Conservation (phyloP, 2,113 vertebrate species). For the Formicarius rufipectus region DNA sequence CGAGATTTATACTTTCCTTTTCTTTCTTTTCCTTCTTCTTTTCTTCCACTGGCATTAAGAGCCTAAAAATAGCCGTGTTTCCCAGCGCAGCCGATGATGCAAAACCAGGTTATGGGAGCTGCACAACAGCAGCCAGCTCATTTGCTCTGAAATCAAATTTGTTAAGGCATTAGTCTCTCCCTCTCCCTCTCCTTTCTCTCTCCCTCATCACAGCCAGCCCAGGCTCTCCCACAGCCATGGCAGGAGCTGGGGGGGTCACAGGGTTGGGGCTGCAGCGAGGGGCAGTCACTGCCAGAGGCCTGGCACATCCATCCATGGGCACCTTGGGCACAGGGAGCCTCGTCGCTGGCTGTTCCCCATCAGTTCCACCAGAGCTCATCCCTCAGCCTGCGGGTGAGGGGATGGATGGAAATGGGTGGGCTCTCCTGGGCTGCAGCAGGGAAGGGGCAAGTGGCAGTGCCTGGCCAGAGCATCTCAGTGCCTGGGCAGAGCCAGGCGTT, state of each 20-base stretch:
- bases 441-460: rapidly evolving
- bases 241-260: no score
- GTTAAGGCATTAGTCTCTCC: neutral
- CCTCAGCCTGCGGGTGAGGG: rapidly evolving
- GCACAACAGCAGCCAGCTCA: neutral
- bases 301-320: rapidly evolving
- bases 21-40: neutral
- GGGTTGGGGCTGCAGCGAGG: rapidly evolving
- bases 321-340: neutral
- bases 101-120: neutral
- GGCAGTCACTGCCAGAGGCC: neutral
- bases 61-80: neutral
- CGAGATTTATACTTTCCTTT: neutral
- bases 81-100: neutral
- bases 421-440: rapidly evolving
- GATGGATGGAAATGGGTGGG: neutral
- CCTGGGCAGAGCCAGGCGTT: neutral
- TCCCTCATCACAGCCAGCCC: neutral
- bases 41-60: neutral
- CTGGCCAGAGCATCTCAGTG: neutral
- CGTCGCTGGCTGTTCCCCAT: rapidly evolving
- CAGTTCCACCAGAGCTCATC: neutral
- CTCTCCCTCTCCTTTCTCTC: neutral
- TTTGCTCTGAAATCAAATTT: conserved; percentile 38
- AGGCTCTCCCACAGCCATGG: neutral